Percentiles rank a stretch among this genome's conserved stretches.
These are phyloP conservation scores for Callyntrura sp. DNA, from an alignment of 2,888 invertebrate species.

Conservation along the genomic window DNA sequence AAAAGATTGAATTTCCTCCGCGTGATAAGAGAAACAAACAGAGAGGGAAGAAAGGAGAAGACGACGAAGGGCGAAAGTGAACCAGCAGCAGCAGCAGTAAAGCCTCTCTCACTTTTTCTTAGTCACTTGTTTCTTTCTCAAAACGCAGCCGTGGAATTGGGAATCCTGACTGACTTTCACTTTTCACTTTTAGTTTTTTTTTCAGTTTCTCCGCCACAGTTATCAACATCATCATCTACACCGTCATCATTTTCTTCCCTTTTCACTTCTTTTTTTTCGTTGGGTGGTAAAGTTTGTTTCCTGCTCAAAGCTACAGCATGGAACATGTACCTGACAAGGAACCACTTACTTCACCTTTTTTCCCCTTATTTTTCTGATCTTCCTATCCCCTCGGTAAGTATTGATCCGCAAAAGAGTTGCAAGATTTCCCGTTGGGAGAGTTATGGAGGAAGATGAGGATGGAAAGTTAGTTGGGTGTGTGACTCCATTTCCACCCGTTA, in stretches of 20 bases:
- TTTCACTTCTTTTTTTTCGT: slow-evolving; percentile 17
- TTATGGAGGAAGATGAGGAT: slow-evolving; percentile 15
- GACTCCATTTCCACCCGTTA: slow-evolving; percentile 46
- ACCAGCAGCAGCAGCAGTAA: too few species aligned
- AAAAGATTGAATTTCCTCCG: slow-evolving; percentile 38
- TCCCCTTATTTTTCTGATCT: not conserved
- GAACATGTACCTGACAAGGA: not conserved
- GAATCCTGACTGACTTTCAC: slow-evolving; percentile 37
- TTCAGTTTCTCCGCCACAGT: not conserved
- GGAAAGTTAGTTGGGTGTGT: slow-evolving; percentile 39
- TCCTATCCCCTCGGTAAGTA: slow-evolving; percentile 23
- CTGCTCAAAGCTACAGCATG: not conserved
- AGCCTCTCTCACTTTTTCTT: too few species aligned
- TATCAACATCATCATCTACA: not conserved
- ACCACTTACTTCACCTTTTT: not conserved
- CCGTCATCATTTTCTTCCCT: slow-evolving; percentile 11
- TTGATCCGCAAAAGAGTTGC: slow-evolving; percentile 56
- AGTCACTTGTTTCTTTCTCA: slow-evolving; percentile 9
- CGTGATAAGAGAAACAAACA: slow-evolving; percentile 28
- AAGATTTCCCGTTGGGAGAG: not conserved
- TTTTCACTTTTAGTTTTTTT: slow-evolving; percentile 42
- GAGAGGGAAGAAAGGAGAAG: not conserved
- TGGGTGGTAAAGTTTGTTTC: not conserved
- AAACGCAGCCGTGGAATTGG: not conserved
- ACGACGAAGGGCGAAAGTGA: not conserved